Base-by-base conservation (phyloP, 2,797 vertebrate species). In the Antennarius maculatus region DNA sequence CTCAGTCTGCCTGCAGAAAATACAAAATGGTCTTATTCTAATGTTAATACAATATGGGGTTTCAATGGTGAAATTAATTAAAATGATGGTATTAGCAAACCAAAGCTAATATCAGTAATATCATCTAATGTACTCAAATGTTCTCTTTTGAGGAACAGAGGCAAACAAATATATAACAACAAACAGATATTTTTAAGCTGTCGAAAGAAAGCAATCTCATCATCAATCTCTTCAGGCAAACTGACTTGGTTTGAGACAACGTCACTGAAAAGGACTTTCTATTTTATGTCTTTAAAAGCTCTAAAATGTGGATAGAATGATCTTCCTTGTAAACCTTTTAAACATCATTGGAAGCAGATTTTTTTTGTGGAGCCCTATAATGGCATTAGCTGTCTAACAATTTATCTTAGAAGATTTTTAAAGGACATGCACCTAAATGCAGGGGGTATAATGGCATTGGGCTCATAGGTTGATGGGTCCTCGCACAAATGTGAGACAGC, bases 401-500 rank as follows among this genome's bases (percentile, higher is more conserved):
- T 84, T 79, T n/a, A 74, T 70, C 63, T 76, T 61, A n/a, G 57
- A 54, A 64, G 16, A 41, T 75, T 65, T 66, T 69, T 64, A 70
- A 66, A 46, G 49, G 76, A 58, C 18, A 54, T 0, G 11, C 61
- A 52, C 43, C 52, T 62, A 51, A 66, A 79, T 74, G 60, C 69
- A 72, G 71, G 43, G 52, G 10, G 17, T 61, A 17, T 82, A 81
- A 84, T 77, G 74, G 61, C 54, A 52, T 27, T 37, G 68, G 51
- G 48, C 57, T 70, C 16, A 56, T 58, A 66, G 59, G 70, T 79
- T 84, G 83, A 86, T 72, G 64, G 63, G 77, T 76, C 76, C 68
- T 17, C 48, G 57, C 48, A 18, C 55, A 84, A 86, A 87, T 74
- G 79, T 80, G 70, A 86, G 63, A 71, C 64, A 79, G 79, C 76